Percentiles rank a stretch among this genome's conserved stretches.
These are phyloP conservation scores for Tetragnatha montana DNA, from an alignment of 2,888 invertebrate genomes.

Conservation along the genomic window DNA sequence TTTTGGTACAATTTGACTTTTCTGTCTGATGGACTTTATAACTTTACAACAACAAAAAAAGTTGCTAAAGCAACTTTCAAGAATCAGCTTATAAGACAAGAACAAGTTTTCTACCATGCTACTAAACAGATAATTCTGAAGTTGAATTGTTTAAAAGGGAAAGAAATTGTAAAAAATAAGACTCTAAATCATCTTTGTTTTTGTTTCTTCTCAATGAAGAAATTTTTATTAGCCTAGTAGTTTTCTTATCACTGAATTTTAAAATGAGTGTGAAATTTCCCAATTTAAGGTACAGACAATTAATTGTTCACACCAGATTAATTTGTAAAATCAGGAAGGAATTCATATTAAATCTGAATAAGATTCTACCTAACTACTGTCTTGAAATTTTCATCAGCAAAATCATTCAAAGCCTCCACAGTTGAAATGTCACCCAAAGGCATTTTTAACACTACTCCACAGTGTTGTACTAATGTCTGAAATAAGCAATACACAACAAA, in stretches of 20 bases:
- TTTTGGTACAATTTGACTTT: background rate
- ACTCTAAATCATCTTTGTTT: background rate
- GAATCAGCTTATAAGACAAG: too few species aligned
- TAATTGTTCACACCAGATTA: too few species aligned
- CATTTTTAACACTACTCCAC: slow-evolving; percentile 49
- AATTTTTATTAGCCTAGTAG: background rate
- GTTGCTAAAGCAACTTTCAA: too few species aligned
- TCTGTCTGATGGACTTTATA: background rate
- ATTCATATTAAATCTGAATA: too few species aligned
- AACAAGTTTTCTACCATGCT: too few species aligned
- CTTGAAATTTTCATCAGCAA: slow-evolving; percentile 41
- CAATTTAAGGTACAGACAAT: background rate
- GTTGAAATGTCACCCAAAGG: slow-evolving; percentile 34
- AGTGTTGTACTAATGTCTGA: slow-evolving; percentile 65
- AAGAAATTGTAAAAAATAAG: too few species aligned
- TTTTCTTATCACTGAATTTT: background rate
- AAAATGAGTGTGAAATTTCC: background rate
- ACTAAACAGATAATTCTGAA: too few species aligned
- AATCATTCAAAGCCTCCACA: slow-evolving; percentile 39
- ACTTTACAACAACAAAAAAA: background rate
- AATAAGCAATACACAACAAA: background rate
- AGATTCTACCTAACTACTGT: slow-evolving; percentile 33
- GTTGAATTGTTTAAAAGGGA: too few species aligned
- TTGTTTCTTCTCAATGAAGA: background rate
- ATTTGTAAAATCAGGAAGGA: too few species aligned